phyloP scores from a whole-genome alignment of 2,888 invertebrate genomes.

The Cabera pusaria region DNA sequence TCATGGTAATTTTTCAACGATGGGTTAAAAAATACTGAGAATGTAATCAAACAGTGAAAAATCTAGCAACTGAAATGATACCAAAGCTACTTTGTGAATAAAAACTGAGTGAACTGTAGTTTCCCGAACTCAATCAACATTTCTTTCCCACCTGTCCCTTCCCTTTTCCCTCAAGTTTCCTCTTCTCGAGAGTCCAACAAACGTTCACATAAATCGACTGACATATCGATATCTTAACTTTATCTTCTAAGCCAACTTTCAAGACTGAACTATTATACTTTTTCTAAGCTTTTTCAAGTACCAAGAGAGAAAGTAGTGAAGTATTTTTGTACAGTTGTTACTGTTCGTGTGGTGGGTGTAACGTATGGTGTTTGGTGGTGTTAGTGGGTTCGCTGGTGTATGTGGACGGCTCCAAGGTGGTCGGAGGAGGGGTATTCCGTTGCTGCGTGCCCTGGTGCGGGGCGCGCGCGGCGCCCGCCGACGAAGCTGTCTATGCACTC shows the following conservation, averaged over 20 bases:
- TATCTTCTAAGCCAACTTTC: constrained; percentile 57
- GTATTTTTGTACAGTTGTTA: constrained; percentile 28
- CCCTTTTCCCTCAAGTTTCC: constrained; percentile 30
- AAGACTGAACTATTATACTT: constrained; percentile 59
- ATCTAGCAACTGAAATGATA: constrained; percentile 31
- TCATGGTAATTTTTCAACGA: constrained; percentile 28
- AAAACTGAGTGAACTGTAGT: constrained; percentile 34
- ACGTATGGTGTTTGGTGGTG: constrained; percentile 46
- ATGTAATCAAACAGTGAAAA: constrained; percentile 16
- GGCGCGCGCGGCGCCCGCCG: constrained; percentile 86
- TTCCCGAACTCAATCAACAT: constrained; percentile 34
- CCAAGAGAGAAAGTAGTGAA: constrained; percentile 23
- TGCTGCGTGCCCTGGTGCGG: constrained; percentile 93
- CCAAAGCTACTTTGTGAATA: constrained; percentile 30
- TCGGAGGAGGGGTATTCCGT: constrained; percentile 90
- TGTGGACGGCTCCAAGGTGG: constrained; percentile 84
- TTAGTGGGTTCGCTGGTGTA: constrained; percentile 67
- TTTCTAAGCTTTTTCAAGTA: constrained; percentile 27
- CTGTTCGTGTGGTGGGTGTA: constrained; percentile 35
- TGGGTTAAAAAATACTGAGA: constrained; percentile 43
- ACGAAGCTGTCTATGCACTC: constrained; percentile 81
- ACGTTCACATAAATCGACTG: constrained; percentile 47
- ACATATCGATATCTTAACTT: constrained; percentile 64
- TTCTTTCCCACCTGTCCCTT: constrained; percentile 35
- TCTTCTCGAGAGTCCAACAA: constrained; percentile 28